Conservation (phyloP, 2,113 vertebrate genomes). For the Cyphomyrus discorhynchus region DNA sequence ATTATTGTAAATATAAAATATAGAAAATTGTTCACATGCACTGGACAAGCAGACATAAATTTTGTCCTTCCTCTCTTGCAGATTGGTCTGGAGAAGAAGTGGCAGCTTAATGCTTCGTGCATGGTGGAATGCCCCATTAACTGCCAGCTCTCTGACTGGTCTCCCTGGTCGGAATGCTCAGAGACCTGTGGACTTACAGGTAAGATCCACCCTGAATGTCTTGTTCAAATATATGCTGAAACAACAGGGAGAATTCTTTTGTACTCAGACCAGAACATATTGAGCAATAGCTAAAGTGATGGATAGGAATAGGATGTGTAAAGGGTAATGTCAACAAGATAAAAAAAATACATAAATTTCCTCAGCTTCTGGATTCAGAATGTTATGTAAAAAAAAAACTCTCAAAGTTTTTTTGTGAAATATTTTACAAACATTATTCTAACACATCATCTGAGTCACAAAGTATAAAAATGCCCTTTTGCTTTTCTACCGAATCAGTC, state of each 20-base stretch:
- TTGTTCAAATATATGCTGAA: not conserved
- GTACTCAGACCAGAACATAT: not conserved
- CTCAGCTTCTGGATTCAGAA: not conserved
- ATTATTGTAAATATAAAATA: not conserved
- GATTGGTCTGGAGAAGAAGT: constrained; percentile 83
- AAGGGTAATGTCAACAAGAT: not conserved
- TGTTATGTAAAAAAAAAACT: not conserved
- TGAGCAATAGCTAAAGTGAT: not conserved
- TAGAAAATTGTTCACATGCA: not conserved
- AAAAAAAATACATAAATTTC: not conserved
- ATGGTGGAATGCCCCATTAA: constrained; percentile 92
- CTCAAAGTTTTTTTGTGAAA: not conserved
- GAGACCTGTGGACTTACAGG: constrained; percentile 87
- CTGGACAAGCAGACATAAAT: not conserved
- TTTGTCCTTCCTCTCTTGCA: constrained; percentile 38
- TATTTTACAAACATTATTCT: not conserved
- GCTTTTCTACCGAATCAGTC: constrained; percentile 32
- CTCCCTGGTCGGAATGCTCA: constrained; percentile 84
- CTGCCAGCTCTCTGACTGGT: constrained; percentile 95
- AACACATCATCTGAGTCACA: not conserved
- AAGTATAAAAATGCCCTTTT: not conserved
- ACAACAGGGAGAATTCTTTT: not conserved
- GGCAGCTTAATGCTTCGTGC: constrained; percentile 91
- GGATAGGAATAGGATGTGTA: not conserved
- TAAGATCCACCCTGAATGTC: constrained; percentile 40